Base-by-base conservation (phyloP, 2,888 invertebrate species). In the Pseudoips prasinana region DNA sequence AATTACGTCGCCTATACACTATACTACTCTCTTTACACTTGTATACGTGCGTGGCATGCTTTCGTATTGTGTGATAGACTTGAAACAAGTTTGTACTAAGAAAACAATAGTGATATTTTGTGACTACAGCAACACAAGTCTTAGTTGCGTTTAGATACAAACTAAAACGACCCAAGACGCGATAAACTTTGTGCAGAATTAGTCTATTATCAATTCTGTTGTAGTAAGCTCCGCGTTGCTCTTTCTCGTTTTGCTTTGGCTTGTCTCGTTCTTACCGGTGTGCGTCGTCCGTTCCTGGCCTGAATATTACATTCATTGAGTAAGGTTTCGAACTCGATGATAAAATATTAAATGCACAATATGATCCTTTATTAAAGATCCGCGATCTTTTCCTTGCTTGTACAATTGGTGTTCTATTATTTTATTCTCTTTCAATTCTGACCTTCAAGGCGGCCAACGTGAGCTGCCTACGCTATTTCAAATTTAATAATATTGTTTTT, bases 291-390 rank as follows among this genome's bases (percentile, higher is more conserved):
- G 43, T 46, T 59, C 48, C 51, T 58, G 54, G 38, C 49, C 55
- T 69, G 58, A 70, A 72, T 67, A 66, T 61, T 66, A 64, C 52
- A 72, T 72, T 65, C 48, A 71, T 64, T 69, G 58, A 68, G 58
- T 50, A 58, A 58, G 51, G 48, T 56, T 62, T 64, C 49, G 39
- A 44, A 48, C 48, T 57, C 14, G 14, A 14, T 50, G 45, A 67
- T 65, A 58, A 54, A 58, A 58, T 55, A 57, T 59, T 53, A 34
- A 53, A 44, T 42, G 40, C 35, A 43, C 36, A 44, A 28, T 44
- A 49, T 19, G 33, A 22, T 24, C 8, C 28, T 35, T 40, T 17
- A 30, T 22, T 42, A n/a, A 34, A 51, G 46, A 35, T 41, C 14
- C 9, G 10, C 22, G 33, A 22, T 24, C 8, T 29, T 35, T 40